Conservation (phyloP, 2,113 vertebrate genomes). For the Rana temporaria region DNA sequence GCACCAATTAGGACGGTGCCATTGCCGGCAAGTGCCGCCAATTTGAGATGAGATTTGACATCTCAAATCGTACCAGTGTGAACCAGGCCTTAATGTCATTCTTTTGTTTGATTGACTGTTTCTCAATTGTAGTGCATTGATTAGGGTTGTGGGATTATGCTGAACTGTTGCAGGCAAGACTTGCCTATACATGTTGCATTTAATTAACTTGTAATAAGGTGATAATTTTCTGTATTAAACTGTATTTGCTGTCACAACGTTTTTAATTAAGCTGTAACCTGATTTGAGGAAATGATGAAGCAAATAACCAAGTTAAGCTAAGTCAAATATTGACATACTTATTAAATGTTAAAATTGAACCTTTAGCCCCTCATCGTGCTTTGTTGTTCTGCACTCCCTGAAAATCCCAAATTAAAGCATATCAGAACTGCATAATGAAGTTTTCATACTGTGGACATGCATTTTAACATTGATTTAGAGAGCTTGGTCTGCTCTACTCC, state of each 20-base stretch:
- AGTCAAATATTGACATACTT: slow-evolving; percentile 1
- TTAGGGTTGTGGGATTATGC: not conserved
- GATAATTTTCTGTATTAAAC: not conserved
- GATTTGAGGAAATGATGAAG: not conserved
- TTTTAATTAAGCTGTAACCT: not conserved
- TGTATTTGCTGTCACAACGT: not conserved
- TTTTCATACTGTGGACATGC: not conserved
- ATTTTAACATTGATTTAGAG: not conserved
- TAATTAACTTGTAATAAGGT: not conserved
- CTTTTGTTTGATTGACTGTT: not conserved
- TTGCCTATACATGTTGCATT: not conserved
- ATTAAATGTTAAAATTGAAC: not conserved
- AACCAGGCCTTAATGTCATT: no score
- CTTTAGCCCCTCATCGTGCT: not conserved
- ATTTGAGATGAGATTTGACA: no score
- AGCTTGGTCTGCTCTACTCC: not conserved
- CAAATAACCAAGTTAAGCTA: not conserved
- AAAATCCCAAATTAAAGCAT: not conserved
- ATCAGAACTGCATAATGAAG: not conserved
- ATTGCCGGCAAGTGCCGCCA: no score
- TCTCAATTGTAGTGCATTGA: not conserved
- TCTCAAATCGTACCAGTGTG: no score
- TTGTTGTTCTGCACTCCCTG: not conserved
- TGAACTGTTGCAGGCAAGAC: not conserved
- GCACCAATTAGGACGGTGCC: no score